Conservation (phyloP, 2,113 vertebrate species). For the Camelus dromedarius region DNA sequence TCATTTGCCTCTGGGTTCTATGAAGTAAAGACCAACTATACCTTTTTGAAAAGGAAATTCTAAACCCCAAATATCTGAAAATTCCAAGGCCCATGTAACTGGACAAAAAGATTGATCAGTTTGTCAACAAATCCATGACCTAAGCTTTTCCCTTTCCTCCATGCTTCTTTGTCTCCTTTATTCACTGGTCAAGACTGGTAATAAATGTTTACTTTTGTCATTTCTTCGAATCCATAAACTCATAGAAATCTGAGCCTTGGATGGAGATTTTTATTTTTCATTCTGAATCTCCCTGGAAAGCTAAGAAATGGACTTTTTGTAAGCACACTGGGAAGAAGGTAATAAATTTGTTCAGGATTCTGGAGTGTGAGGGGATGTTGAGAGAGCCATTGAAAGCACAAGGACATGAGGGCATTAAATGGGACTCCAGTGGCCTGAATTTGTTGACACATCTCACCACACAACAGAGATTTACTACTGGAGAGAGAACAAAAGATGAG, state of each 20-base stretch:
- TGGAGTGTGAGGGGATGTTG: background rate
- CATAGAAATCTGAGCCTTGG: background rate
- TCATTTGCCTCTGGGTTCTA: background rate
- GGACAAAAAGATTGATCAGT: background rate
- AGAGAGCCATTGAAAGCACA: background rate
- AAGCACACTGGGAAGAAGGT: background rate
- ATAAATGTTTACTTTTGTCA: background rate
- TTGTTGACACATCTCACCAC: background rate
- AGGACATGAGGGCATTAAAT: background rate
- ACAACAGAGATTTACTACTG: background rate
- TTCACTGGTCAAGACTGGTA: background rate
- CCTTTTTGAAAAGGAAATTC: background rate
- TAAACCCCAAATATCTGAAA: background rate
- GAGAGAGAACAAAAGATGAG: background rate
- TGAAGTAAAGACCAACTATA: background rate
- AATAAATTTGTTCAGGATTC: background rate
- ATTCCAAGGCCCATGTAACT: background rate
- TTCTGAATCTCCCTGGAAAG: background rate
- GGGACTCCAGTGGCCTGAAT: background rate
- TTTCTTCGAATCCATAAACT: background rate
- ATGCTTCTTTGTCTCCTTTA: background rate
- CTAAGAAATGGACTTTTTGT: background rate
- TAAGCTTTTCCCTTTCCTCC: background rate
- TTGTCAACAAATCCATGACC: background rate
- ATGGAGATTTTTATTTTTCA: background rate